Evolutionary conservation across 2,113 vertebrate genomes (phyloP).

Genomic region (Melozone crissalis): DNA sequence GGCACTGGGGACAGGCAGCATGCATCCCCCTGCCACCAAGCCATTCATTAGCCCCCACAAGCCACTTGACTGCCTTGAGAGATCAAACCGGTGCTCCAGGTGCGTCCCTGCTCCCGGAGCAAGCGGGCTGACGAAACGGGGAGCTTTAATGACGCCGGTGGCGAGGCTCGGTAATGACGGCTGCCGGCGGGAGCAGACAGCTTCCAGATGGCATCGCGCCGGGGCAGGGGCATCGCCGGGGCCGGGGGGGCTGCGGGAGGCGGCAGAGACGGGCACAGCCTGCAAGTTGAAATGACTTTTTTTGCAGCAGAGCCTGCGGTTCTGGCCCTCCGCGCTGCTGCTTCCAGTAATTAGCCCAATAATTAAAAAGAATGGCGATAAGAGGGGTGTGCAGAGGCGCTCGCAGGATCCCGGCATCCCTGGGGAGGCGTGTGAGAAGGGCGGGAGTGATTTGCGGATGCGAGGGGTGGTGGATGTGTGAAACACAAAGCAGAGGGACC

Average conservation of each 20-base stretch:
- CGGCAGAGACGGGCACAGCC: not conserved
- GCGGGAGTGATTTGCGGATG: not conserved
- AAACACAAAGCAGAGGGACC: not conserved
- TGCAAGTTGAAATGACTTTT: not conserved
- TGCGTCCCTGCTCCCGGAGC: not conserved
- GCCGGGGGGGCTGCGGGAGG: not conserved
- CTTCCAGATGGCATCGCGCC: slow-evolving; percentile 62
- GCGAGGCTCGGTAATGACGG: not conserved
- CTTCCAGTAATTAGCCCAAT: slow-evolving; percentile 50
- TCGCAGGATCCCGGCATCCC: not conserved
- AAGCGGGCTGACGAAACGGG: not conserved
- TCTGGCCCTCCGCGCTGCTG: not conserved
- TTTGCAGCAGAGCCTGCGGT: not conserved
- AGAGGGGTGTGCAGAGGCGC: not conserved
- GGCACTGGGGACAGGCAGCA: not conserved
- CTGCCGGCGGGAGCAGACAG: slow-evolving; percentile 66
- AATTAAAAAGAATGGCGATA: slow-evolving; percentile 24
- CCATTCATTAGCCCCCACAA: not conserved
- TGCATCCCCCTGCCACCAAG: not conserved
- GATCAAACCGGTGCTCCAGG: slow-evolving; percentile 43
- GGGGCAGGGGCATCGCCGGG: not conserved
- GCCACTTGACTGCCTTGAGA: not conserved
- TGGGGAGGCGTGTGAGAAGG: not conserved
- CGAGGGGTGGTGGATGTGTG: not conserved
- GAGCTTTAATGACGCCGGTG: slow-evolving; percentile 10